phyloP scores from a whole-genome alignment of 53 echinoderm and acorn worm species.

The Stichopus horrens region DNA sequence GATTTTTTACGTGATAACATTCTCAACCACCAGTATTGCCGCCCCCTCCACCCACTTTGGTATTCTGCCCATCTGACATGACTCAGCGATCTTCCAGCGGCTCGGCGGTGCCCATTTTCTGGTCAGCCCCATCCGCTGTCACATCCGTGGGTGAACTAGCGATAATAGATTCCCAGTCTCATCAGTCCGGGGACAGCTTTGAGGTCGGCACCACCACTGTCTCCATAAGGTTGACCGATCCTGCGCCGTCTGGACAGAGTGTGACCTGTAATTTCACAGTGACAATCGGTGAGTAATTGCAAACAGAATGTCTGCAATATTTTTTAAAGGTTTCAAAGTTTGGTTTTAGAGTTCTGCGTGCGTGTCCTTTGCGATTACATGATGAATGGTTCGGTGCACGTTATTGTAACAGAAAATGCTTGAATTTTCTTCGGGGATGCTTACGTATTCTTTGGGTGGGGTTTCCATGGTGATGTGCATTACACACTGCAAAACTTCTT shows the following conservation, averaged over 20 bases:
- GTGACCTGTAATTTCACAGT: slow-evolving; percentile 2
- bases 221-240: neutral
- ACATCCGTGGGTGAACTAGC: slow-evolving; percentile 8
- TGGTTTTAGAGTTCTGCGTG: no score
- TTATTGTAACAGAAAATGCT: no score
- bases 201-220: neutral
- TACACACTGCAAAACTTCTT: no score
- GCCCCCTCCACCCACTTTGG: slow-evolving; percentile 12
- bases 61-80: slow-evolving; percentile 17
- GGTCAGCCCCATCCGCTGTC: slow-evolving; percentile 12
- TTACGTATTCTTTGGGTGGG: no score
- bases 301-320: no score
- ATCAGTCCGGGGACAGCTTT: slow-evolving; percentile 9
- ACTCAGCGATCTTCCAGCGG: neutral
- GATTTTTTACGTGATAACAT: neutral
- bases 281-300: slow-evolving; percentile 5
- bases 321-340: no score
- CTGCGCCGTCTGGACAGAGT: neutral
- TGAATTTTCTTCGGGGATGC: no score
- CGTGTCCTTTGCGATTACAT: no score
- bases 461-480: no score
- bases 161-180: neutral
- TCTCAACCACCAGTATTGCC: neutral
- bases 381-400: no score
- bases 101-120: slow-evolving; percentile 2